Evolutionary conservation across 2,888 invertebrate genomes (phyloP), one percentile per base, ranked within the genome.

Genomic region (Dilophus febrilis): DNA sequence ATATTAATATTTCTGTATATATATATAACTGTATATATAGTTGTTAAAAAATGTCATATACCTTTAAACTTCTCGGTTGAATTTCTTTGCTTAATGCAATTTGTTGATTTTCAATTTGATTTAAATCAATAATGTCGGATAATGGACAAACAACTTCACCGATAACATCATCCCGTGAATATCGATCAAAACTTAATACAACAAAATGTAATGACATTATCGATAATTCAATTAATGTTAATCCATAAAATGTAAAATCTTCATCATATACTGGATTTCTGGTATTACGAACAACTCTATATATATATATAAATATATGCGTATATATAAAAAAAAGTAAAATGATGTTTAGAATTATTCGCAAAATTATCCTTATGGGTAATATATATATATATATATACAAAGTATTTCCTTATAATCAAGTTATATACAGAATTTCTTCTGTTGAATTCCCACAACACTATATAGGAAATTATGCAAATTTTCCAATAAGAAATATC

Each of bases 241-340:
- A 75, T 40, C 95, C 95, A 58, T 94, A 98, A 71, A 98, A 97
- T 2, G 95, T 97, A 61, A 98, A 98, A 61, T 95, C 95, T 64
- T 98, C 98, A 55, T 98, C 95, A 64, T 95, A 98, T 2, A 90
- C 82, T 0, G 98, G 98, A 65, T 90, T 88, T 40, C 87, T 73
- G 35, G 97, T 95, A 60, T 95, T 94, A 48, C 95, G 77, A 30
- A 97, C 76, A 8, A 98, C 95, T 42, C 95, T 70, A 57, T 19
- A 47, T n/a, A n/a, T n/a, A n/a, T n/a, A n/a, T n/a, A n/a, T n/a
- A n/a, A n/a, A n/a, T n/a, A n/a, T n/a, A n/a, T n/a, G n/a, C n/a
- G n/a, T n/a, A n/a, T n/a, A n/a, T n/a, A n/a, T n/a, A n/a, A n/a
- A n/a, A n/a, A n/a, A n/a, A n/a, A n/a, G n/a, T n/a, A n/a, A n/a